Conservation (phyloP, 2,888 invertebrate genomes). For the Eupithecia centaureata region DNA sequence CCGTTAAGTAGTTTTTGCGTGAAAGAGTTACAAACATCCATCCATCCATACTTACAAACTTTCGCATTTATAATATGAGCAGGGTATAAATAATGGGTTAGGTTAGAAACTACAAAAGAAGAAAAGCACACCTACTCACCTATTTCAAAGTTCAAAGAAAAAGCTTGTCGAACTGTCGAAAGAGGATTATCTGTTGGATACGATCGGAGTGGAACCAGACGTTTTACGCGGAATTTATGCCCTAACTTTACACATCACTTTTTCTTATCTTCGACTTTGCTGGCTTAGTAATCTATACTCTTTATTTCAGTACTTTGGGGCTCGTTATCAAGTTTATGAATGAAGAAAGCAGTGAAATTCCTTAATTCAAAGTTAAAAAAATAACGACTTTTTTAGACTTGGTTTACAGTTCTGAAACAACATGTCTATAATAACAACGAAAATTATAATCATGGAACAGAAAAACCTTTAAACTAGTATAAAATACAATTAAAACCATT, state of each 20-base stretch:
- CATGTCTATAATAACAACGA: too few species aligned
- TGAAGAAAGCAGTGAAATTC: neutral
- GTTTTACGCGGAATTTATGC: slow-evolving; percentile 75
- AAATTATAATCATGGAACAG: too few species aligned
- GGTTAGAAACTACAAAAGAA: neutral
- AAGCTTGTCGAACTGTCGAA: slow-evolving; percentile 73
- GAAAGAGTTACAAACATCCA: too few species aligned
- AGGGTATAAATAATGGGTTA: too few species aligned
- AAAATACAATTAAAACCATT: too few species aligned
- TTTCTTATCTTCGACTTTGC: slow-evolving; percentile 73
- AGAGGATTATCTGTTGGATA: slow-evolving; percentile 72
- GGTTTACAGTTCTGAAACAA: neutral
- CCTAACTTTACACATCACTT: slow-evolving; percentile 78
- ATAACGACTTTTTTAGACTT: neutral
- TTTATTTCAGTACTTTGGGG: slow-evolving; percentile 22
- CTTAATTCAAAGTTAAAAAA: neutral
- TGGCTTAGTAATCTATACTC: slow-evolving; percentile 57
- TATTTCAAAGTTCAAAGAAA: slow-evolving; percentile 38
- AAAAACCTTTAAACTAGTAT: too few species aligned
- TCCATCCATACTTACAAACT: too few species aligned
- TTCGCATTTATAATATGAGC: too few species aligned
- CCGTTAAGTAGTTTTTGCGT: too few species aligned
- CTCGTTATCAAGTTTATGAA: slow-evolving; percentile 6
- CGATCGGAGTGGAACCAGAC: slow-evolving; percentile 72
- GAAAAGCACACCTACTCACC: slow-evolving; percentile 9